These are phyloP conservation scores for Imbricaverruca yamaguchii DNA, from an alignment of 2,888 invertebrate species.

Conservation along the genomic window DNA sequence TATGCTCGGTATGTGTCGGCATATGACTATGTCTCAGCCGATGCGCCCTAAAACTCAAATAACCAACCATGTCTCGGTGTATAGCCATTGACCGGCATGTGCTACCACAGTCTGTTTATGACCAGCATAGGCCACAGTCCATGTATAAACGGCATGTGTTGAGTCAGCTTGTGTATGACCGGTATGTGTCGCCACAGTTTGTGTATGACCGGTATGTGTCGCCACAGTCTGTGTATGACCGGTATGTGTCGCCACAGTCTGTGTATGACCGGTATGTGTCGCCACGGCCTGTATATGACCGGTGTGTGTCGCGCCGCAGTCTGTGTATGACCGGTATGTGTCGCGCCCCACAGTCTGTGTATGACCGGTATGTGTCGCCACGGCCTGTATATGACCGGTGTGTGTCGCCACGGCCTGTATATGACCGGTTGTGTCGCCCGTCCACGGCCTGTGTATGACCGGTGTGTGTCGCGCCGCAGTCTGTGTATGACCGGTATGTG, in stretches of 20 bases:
- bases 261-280: background rate
- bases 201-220: background rate
- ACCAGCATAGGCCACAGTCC: background rate
- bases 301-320: background rate
- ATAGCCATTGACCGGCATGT: background rate
- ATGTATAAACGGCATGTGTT: background rate
- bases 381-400: background rate
- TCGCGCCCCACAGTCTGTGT: background rate
- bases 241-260: background rate
- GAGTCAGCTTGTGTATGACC: background rate
- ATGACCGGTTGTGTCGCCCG: background rate
- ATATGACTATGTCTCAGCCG: background rate
- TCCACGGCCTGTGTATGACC: too few relatives aligned
- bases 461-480: background rate
- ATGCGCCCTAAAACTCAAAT: too few relatives aligned
- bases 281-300: background rate
- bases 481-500: background rate
- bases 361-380: background rate
- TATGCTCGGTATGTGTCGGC: background rate
- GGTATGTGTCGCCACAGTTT: background rate
- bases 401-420: background rate
- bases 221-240: background rate
- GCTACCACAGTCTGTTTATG: too few relatives aligned
- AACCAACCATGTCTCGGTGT: too few relatives aligned
- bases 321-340: too few relatives aligned